Base-by-base conservation (phyloP, 2,113 vertebrate genomes). In the Ascaphus truei region DNA sequence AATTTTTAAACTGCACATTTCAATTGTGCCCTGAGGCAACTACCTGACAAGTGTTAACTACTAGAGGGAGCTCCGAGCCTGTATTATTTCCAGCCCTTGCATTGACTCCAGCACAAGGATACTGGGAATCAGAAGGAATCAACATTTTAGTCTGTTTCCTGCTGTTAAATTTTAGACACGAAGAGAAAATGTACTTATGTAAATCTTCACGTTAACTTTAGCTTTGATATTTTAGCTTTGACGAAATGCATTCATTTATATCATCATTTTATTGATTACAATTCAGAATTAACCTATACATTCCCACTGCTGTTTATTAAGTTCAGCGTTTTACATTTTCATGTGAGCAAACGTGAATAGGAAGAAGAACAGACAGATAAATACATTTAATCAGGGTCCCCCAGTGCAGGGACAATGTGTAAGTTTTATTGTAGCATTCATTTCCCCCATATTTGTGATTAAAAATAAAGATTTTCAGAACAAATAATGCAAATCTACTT, bases 51-150 rank as follows among this genome's bases (percentile, higher is more conserved):
- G 2, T 13, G 2, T 2, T 61, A 80, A 62, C 88, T 61, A 83
- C 90, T 90, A 91, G 90, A 87, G 89, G 90, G 88, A 80, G 89
- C 90, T 88, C 86, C 13, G 71, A 73, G 87, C 80, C 87, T 57
- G 85, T 75, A 43, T 62, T 58, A 87, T 86, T 15, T 15, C 60
- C 37, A 16, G 31, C 64, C 22, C 52, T 41, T 51, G 34, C 51
- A 41, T 22, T 18, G 20, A 60, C 31, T 48, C 39, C 31, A 15
- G 18, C 45, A 3, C 29, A 50, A 43, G 50, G 33, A 50, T 27
- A 29, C 41, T 36, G 55, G 34, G 31, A 43, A 50, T 23, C 18
- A n/a, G 39, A 25, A 13, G 27, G 34, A 48, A 34, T 68, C 53
- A 20, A 37, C 57, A 52, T 43, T 50, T 58, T 36, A 41, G 23